Evolutionary conservation across 2,888 invertebrate genomes (phyloP), one percentile per base, ranked within the genome.

Genomic region (Protophormia terraenovae): DNA sequence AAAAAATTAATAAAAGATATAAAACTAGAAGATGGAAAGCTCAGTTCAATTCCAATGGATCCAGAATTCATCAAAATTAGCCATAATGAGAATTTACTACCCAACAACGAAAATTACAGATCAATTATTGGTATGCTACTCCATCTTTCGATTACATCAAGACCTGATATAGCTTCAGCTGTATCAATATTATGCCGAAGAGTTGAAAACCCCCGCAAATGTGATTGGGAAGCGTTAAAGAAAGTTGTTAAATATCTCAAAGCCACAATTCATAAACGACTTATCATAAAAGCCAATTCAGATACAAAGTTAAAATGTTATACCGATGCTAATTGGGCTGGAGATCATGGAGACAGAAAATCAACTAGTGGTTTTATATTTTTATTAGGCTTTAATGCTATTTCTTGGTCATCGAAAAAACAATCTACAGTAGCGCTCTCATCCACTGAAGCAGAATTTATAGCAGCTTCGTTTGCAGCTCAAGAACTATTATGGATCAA

Each of bases 11-110:
- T 50, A 60, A 22, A 19, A 0, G 75, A 53, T 22, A 50, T 14
- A 27, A 10, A 75, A 27, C 16, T 75, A 60, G 75, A 75, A 35
- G 53, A 73, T 47, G 75, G 12, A 24, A 75, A 27, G 5, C n/a
- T 16, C 1, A 62, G 27, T 35, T 64, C n/a, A 19, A 66, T 66
- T n/a, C 76, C 76, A 55, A 76, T 76, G 55, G 45, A 76, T 66
- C 50, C 75, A 53, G 64, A 75, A 38, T 73, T 50, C 50, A 0
- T 22, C 0, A 73, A 60, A 32, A 73, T 50, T 29, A 6, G 0
- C 2, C 1, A 45, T 45, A 19, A 72, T 3, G 41, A 72, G 27
- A 72, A 58, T 3, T 50, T 73, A 45, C 29, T 73, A 14, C 53
- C 45, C 14, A 60, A 60, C 41, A 58, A 29, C 29, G 45, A 16